Evolutionary conservation across 2,113 vertebrate species (phyloP).

Genomic region (Plecturocebus donacophilus): DNA sequence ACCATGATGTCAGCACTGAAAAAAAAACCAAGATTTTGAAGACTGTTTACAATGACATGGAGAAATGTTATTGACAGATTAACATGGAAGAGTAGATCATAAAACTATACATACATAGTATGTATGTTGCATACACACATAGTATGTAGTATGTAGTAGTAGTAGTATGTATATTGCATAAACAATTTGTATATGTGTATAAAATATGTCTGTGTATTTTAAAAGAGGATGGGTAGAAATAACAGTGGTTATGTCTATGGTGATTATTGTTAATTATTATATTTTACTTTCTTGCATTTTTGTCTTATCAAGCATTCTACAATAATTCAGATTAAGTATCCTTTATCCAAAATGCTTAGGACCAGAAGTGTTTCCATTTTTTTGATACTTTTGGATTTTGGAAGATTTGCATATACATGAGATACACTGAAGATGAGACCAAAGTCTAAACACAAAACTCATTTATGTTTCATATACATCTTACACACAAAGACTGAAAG

Average conservation of each 20-base stretch:
- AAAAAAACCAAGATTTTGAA: slow-evolving; percentile 9
- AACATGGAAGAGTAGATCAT: not conserved
- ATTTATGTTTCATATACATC: not conserved
- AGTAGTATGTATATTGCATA: not conserved
- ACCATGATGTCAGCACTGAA: not conserved
- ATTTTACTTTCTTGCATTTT: not conserved
- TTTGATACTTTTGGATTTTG: not conserved
- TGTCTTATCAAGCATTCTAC: not conserved
- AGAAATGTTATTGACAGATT: not conserved
- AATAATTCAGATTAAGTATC: not conserved
- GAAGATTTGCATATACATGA: not conserved
- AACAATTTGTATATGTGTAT: not conserved
- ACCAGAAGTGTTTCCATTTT: not conserved
- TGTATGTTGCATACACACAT: too few species aligned
- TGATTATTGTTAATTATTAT: not conserved
- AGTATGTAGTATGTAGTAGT: too few species aligned
- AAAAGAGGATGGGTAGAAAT: not conserved
- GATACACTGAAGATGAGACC: not conserved
- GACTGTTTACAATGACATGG: not conserved
- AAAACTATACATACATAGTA: not conserved
- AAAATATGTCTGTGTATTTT: not conserved
- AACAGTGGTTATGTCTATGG: not conserved
- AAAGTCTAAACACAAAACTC: not conserved
- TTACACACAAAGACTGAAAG: not conserved
- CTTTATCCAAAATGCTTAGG: not conserved